Percentiles rank a stretch among this genome's conserved stretches.
phyloP scores from a whole-genome alignment of 2,113 vertebrate species.

The Cheirogaleus medius region DNA sequence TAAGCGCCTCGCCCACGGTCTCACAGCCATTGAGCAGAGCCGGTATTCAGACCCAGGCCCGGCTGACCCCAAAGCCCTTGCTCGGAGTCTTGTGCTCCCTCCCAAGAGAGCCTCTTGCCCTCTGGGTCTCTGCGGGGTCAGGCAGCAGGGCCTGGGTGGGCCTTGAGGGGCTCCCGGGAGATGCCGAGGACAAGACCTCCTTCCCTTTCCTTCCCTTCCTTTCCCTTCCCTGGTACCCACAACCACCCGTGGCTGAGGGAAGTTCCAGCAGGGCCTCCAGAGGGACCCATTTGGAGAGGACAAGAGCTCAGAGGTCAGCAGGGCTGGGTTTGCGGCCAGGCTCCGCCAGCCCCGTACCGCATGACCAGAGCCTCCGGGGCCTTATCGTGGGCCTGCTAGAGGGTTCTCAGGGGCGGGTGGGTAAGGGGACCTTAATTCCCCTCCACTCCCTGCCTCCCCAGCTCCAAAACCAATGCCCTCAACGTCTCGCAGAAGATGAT shows the following conservation, averaged over 20 bases:
- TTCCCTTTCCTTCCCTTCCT: too few species aligned
- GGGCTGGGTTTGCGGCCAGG: not conserved
- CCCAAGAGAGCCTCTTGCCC: too few species aligned
- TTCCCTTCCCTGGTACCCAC: not conserved
- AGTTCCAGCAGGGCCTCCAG: not conserved
- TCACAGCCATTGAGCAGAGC: not conserved
- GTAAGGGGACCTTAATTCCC: fast-evolving
- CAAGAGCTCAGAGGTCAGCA: not conserved
- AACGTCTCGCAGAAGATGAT: constrained; percentile 99
- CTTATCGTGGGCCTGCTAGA: not conserved
- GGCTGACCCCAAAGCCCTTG: not conserved
- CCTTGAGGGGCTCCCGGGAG: not conserved
- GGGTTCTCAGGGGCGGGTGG: too few species aligned
- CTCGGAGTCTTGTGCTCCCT: not conserved
- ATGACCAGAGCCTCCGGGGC: not conserved
- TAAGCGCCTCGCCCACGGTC: not conserved
- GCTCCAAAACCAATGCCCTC: constrained; percentile 94
- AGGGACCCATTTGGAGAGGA: not conserved
- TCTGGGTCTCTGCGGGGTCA: not conserved
- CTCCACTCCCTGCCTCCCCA: constrained; percentile 47
- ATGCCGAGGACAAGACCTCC: not conserved
- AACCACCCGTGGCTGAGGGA: not conserved
- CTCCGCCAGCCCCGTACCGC: fast-evolving
- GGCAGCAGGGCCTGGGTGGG: not conserved
- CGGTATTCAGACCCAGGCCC: not conserved